phyloP scores from a whole-genome alignment of 1,140 invertebrate genomes.

The Cepaea nemoralis region DNA sequence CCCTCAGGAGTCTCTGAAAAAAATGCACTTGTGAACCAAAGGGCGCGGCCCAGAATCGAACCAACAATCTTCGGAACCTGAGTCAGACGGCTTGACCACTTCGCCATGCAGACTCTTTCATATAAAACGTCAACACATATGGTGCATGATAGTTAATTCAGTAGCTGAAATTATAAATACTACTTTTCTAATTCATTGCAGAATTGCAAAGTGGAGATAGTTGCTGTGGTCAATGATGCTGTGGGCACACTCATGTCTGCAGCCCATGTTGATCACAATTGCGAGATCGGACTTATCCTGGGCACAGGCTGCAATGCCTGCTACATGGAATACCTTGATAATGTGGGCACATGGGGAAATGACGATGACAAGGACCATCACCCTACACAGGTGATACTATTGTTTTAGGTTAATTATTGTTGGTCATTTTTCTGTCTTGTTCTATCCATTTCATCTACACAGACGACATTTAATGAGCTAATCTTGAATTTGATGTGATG shows the following conservation, averaged over 20 bases:
- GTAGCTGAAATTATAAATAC: background rate
- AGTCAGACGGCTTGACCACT: too few relatives aligned
- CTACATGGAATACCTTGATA: constrained; percentile 90
- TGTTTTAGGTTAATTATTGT: too few relatives aligned
- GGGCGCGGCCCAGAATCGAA: too few relatives aligned
- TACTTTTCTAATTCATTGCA: constrained; percentile 69
- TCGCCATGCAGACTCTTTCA: too few relatives aligned
- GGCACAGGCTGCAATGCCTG: constrained; percentile 97
- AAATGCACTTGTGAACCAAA: too few relatives aligned
- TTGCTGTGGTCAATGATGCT: constrained; percentile 96
- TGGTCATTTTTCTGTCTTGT: too few relatives aligned
- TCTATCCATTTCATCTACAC: too few relatives aligned
- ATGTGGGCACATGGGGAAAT: constrained; percentile 71
- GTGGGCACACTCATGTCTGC: constrained; percentile 98
- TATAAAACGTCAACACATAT: too few relatives aligned
- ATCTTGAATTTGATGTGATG: too few relatives aligned
- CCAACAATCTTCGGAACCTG: too few relatives aligned
- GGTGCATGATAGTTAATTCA: background rate
- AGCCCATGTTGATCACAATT: constrained; percentile 90
- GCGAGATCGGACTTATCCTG: constrained; percentile 91
- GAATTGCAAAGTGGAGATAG: constrained; percentile 90
- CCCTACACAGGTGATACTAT: constrained; percentile 75
- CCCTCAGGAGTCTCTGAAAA: too few relatives aligned
- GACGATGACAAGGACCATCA: constrained; percentile 76
- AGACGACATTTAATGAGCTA: too few relatives aligned